Base-by-base conservation (phyloP, 1,140 invertebrate species). In the Drosophila mayri region DNA sequence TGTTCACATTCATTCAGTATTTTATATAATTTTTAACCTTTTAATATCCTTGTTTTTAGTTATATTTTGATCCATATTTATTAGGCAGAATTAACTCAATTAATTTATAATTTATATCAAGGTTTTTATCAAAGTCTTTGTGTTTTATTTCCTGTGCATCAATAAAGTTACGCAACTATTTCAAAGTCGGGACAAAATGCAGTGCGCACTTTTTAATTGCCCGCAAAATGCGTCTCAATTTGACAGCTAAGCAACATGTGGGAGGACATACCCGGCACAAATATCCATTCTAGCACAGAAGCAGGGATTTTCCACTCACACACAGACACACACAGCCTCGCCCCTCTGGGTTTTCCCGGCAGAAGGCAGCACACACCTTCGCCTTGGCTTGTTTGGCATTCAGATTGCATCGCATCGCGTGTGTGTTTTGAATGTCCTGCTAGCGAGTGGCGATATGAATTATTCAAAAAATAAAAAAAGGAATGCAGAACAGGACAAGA, bases 371-470 rank as follows among this genome's bases (percentile, higher is more conserved):
- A 78, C 67, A 79, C 67, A 80, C 71, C 65, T 75, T 80, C 63
- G 60, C 67, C 65, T 70, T 50, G 66, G 65, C 79, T 84, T 68
- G 85, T 92, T 92, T 90, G 68, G 75, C 85, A 92, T 92, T 92
- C 91, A 90, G 84, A 90, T 86, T 92, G 87, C 91, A 91, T 91
- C 81, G 91, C 81, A 78, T 82, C 79, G 83, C 70, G 81, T 87
- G 82, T 87, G 91, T 91, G 83, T 92, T 91, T 91, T 91, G 91
- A 91, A 92, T 92, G 90, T 91, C 87, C 85, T 91, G 91, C 70
- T 40, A 46, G 49, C 61, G 40, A 43, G 61, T 79, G 79, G 76
- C 82, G 82, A 90, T 90, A 92, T 92, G 91, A 92, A 92, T 92
- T 91, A 92, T 92, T 92, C 91, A 92, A 91, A 92, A 92, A 83